A percentile compares a stretch with the other conserved stretches of the same genome.
phyloP scores from a whole-genome alignment of 2,797 vertebrate genomes.

The Tokudaia tokunoshimensis region DNA sequence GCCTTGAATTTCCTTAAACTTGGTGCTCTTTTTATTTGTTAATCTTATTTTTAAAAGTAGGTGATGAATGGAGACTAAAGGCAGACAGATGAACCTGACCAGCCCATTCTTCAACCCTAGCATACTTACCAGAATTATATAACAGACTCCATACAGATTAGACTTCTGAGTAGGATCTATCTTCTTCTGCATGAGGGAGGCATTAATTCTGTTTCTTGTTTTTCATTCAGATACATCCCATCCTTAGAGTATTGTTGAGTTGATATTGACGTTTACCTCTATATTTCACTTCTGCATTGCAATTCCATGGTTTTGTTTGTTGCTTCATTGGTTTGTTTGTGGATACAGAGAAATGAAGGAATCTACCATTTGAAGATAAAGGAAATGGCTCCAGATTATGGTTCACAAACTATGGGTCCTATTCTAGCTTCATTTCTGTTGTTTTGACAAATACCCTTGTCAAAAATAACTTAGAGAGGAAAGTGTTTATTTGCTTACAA shows the following conservation, averaged over 20 bases:
- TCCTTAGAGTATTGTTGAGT: background rate
- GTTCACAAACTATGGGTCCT: background rate
- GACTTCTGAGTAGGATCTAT: background rate
- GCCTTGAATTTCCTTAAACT: background rate
- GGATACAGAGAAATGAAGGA: background rate
- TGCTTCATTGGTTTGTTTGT: background rate
- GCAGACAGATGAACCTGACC: background rate
- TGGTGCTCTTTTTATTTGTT: background rate
- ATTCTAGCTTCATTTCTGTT: background rate
- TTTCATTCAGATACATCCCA: background rate
- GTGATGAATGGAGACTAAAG: background rate
- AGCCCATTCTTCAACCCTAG: background rate
- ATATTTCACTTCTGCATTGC: background rate
- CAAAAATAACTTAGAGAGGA: background rate
- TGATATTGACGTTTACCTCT: background rate
- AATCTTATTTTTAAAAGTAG: background rate
- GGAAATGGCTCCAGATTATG: background rate
- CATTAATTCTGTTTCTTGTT: background rate
- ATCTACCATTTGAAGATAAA: background rate
- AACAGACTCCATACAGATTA: background rate
- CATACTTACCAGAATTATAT: background rate
- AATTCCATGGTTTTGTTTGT: background rate
- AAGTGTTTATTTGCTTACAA: background rate
- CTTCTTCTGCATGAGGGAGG: background rate
- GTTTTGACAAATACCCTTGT: background rate